phyloP scores from a whole-genome alignment of 2,113 vertebrate genomes.

The Glareola pratincola region DNA sequence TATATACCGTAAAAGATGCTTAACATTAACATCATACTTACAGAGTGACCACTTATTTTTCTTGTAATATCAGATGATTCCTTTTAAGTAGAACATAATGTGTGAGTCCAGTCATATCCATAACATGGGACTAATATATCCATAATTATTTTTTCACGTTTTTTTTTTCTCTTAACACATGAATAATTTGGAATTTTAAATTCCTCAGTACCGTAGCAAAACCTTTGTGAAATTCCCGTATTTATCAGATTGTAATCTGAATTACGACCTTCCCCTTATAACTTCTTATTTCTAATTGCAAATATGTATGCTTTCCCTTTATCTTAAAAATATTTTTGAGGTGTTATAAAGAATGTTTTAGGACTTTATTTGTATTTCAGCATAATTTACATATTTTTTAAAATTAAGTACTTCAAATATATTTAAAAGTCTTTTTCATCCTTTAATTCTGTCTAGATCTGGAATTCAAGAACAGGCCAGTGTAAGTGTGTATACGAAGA shows the following conservation, averaged over 20 bases:
- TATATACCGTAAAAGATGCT: background rate
- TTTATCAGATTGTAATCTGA: background rate
- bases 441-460: conserved; percentile 77
- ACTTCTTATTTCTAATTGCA: background rate
- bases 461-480: conserved; percentile 82
- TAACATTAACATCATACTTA: background rate
- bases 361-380: background rate
- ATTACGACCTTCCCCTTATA: background rate
- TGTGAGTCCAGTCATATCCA: background rate
- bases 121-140: background rate
- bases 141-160: background rate
- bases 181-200: background rate
- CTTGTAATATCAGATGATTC: background rate
- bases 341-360: background rate
- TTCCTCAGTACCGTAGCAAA: background rate
- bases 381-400: background rate
- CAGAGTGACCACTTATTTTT: background rate
- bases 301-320: background rate
- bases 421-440: background rate
- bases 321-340: background rate
- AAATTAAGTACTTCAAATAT: background rate
- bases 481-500: conserved; percentile 80
- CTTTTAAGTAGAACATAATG: background rate
- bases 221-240: background rate
- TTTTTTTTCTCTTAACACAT: background rate